phyloP scores from a whole-genome alignment of 2,797 vertebrate genomes.

The Peromyscus eremicus region DNA sequence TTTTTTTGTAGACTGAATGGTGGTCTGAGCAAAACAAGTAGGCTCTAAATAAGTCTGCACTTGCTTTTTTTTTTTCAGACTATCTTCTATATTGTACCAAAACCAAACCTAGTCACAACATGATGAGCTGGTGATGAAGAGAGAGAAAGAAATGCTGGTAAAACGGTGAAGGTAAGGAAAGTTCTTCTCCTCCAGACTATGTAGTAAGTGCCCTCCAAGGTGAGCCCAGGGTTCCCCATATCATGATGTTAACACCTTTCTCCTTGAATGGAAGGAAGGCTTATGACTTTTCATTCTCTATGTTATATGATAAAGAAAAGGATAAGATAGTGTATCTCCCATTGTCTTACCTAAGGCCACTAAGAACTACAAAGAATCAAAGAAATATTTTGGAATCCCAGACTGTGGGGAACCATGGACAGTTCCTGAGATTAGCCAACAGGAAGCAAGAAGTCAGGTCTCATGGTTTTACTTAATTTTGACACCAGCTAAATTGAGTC shows the following conservation, averaged over 20 bases:
- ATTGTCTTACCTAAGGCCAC: background rate
- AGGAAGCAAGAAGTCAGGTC: background rate
- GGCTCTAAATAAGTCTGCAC: background rate
- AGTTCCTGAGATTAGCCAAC: background rate
- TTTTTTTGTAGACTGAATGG: background rate
- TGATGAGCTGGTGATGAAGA: background rate
- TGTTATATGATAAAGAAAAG: background rate
- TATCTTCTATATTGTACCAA: background rate
- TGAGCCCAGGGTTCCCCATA: background rate
- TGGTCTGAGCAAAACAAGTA: background rate
- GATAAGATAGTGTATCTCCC: background rate
- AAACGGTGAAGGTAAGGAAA: background rate
- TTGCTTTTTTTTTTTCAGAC: background rate
- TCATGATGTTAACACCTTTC: background rate
- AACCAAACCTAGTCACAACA: background rate
- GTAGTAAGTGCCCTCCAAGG: background rate
- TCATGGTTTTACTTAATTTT: background rate
- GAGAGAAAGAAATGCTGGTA: background rate
- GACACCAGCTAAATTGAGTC: background rate
- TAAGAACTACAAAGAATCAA: background rate
- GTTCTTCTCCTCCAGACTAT: background rate
- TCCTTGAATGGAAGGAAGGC: background rate
- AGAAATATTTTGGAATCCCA: background rate
- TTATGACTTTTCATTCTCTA: background rate
- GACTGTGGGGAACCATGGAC: background rate